Evolutionary conservation across 2,113 vertebrate genomes (phyloP).

Genomic region (Columbina picui): DNA sequence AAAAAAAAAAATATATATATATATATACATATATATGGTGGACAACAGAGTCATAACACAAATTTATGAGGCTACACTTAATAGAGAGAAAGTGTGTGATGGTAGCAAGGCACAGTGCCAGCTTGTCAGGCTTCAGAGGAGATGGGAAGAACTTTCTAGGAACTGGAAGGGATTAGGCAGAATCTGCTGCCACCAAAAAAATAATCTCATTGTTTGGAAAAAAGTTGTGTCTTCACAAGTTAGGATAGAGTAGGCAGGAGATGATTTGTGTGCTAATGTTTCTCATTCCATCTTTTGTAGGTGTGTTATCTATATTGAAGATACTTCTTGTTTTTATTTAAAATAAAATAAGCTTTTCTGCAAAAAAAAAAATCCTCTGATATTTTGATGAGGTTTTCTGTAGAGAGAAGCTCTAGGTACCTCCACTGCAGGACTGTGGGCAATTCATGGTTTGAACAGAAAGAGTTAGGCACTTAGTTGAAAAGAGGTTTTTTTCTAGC

Average conservation of each 20-base stretch:
- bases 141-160: background rate
- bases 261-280: background rate
- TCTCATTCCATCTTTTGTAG: background rate
- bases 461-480: background rate
- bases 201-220: background rate
- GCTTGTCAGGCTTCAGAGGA: background rate
- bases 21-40: too few relatives aligned
- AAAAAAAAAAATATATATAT: too few relatives aligned
- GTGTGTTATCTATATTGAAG: background rate
- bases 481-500: background rate
- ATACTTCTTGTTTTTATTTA: background rate
- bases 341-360: background rate
- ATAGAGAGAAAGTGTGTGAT: background rate
- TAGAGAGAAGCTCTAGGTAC: background rate
- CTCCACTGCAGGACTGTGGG: background rate
- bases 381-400: background rate
- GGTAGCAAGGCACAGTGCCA: background rate
- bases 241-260: background rate
- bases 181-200: background rate
- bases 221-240: background rate
- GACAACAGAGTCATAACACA: background rate
- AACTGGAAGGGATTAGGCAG: background rate
- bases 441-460: background rate
- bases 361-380: background rate
- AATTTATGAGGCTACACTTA: background rate